A percentile compares a stretch with the other conserved stretches of the same genome.
These are phyloP conservation scores for Calyptommatus sinebrachiatus DNA, from an alignment of 2,113 vertebrate genomes.

Conservation along the genomic window DNA sequence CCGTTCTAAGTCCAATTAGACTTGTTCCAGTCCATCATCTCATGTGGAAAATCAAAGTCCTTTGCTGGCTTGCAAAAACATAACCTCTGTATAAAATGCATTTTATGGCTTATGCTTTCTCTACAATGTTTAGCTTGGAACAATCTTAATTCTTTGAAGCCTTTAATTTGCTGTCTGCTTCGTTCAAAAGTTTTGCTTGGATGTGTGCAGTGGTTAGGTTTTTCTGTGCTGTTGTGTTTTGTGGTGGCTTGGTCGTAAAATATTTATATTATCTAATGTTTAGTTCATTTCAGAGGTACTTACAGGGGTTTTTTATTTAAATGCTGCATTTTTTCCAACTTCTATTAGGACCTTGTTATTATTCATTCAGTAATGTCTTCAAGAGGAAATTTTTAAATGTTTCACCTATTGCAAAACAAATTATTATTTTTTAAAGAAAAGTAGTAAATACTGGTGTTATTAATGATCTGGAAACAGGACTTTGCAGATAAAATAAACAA, in stretches of 20 bases:
- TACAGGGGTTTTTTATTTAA: constrained; percentile 33
- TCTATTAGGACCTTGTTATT: background rate
- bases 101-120: background rate
- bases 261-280: constrained; percentile 46
- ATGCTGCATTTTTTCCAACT: constrained; percentile 14
- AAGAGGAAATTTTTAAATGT: background rate
- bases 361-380: background rate
- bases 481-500: background rate
- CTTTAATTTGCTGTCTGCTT: constrained; percentile 15
- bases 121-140: constrained; percentile 3
- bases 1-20: background rate
- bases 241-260: constrained; percentile 13
- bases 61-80: background rate
- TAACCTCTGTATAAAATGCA: background rate
- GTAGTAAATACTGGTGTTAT: background rate
- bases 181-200: constrained; percentile 40
- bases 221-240: constrained; percentile 39
- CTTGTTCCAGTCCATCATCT: background rate
- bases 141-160: background rate
- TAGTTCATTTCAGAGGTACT: constrained; percentile 49
- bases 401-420: background rate
- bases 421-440: background rate
- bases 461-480: background rate
- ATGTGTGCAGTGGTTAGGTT: constrained; percentile 19
- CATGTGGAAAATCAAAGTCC: constrained; percentile 16